phyloP scores from a whole-genome alignment of 2,113 vertebrate species.

The Nibea albiflora region DNA sequence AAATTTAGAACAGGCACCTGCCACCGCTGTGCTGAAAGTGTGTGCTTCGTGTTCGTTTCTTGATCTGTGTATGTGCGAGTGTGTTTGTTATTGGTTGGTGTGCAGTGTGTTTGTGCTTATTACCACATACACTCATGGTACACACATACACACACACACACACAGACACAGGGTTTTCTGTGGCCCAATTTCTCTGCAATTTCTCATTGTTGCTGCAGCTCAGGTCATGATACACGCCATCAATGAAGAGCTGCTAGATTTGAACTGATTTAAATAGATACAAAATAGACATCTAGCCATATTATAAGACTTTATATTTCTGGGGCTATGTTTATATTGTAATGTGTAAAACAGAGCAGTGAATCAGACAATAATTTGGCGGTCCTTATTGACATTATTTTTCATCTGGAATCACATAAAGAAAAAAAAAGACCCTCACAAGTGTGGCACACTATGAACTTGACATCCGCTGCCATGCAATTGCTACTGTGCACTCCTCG shows the following conservation, averaged over 20 bases:
- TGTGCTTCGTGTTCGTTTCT: constrained; percentile 45
- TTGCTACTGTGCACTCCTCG: constrained; percentile 7
- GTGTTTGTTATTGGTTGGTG: constrained; percentile 17
- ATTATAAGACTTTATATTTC: not conserved
- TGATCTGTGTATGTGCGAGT: constrained; percentile 29
- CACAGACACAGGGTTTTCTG: constrained; percentile 2
- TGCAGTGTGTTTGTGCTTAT: constrained; percentile 14
- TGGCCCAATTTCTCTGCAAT: constrained; percentile 19
- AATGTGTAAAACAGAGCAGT: not conserved
- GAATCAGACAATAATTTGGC: constrained; percentile 49
- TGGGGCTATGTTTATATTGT: not conserved
- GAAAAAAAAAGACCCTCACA: not conserved
- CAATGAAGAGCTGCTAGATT: constrained; percentile 18
- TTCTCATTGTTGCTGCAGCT: constrained; percentile 30
- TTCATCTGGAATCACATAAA: not conserved
- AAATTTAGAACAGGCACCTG: constrained; percentile 79
- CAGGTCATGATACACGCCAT: not conserved
- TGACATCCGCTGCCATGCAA: constrained; percentile 48
- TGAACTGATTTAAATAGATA: not conserved
- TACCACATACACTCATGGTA: not conserved
- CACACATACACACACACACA: constrained; percentile 8
- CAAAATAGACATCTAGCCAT: not conserved
- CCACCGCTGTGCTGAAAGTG: constrained; percentile 60
- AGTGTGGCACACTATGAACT: constrained; percentile 34
- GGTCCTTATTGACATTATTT: constrained; percentile 1